These are phyloP conservation scores for Bursaphelenchus okinawaensis DNA, from an alignment of 2,888 invertebrate species.

Conservation along the genomic window DNA sequence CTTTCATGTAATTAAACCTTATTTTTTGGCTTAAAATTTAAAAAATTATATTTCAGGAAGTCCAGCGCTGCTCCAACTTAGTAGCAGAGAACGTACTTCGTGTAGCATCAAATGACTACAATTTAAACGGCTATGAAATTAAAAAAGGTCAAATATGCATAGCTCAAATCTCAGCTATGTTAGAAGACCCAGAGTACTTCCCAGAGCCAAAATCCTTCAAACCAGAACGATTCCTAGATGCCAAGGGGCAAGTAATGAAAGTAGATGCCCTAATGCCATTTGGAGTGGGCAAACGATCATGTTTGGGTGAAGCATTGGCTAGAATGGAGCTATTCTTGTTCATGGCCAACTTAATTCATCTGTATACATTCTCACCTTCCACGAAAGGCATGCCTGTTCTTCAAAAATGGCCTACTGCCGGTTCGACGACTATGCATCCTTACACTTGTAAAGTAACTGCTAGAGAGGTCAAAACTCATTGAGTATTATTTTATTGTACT, in stretches of 20 bases:
- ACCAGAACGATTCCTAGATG: background rate
- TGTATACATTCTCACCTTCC: too few species aligned
- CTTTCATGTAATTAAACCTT: too few species aligned
- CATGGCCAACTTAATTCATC: background rate
- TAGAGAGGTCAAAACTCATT: background rate
- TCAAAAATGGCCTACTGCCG: background rate
- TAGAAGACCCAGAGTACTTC: slow-evolving; percentile 4
- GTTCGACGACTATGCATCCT: background rate
- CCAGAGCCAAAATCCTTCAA: background rate
- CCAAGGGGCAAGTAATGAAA: background rate
- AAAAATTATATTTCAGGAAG: background rate
- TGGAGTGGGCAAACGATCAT: slow-evolving; percentile 1
- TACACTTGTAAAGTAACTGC: background rate
- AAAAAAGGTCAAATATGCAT: background rate
- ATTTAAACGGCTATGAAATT: slow-evolving; percentile 6
- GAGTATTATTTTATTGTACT: too few species aligned
- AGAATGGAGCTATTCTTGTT: background rate
- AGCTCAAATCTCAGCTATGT: slow-evolving; percentile 10
- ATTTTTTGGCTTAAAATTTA: too few species aligned
- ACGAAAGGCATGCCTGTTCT: background rate
- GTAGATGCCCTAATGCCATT: background rate
- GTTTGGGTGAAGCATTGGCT: background rate
- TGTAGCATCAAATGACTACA: background rate
- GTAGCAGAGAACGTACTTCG: slow-evolving; percentile 5
- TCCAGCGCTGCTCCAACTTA: background rate